phyloP scores from a whole-genome alignment of 1,140 invertebrate genomes.

The Stegodyphus mimosarum region DNA sequence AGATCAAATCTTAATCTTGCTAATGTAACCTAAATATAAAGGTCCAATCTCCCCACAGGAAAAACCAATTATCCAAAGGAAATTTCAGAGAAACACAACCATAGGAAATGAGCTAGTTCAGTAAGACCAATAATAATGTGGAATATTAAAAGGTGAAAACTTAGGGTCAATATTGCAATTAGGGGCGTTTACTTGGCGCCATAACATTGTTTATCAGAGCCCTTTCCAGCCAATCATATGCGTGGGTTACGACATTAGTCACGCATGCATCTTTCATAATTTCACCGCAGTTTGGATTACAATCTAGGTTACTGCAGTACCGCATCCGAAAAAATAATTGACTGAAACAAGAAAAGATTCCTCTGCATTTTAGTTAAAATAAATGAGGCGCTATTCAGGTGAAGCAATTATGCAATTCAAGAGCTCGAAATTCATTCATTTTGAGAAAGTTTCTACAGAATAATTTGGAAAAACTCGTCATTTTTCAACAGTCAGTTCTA shows the following conservation, averaged over 20 bases:
- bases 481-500: too few relatives aligned
- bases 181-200: background rate
- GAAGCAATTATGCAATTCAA: too few relatives aligned
- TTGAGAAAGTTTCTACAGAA: too few relatives aligned
- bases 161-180: background rate
- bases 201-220: background rate
- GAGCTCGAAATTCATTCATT: too few relatives aligned
- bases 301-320: background rate
- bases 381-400: too few relatives aligned
- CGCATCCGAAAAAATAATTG: too few relatives aligned
- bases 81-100: background rate
- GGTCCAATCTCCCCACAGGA: too few relatives aligned
- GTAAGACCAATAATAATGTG: background rate
- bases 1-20: too few relatives aligned
- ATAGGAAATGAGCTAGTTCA: background rate
- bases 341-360: too few relatives aligned
- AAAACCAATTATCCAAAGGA: background rate
- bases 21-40: too few relatives aligned
- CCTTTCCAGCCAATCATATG: background rate
- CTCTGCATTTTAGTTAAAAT: too few relatives aligned
- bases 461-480: too few relatives aligned
- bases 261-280: background rate
- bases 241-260: conserved; percentile 2
- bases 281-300: background rate
- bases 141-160: background rate